Conservation (phyloP, 2,797 vertebrate species). For the Adrianichthys oophorus region DNA sequence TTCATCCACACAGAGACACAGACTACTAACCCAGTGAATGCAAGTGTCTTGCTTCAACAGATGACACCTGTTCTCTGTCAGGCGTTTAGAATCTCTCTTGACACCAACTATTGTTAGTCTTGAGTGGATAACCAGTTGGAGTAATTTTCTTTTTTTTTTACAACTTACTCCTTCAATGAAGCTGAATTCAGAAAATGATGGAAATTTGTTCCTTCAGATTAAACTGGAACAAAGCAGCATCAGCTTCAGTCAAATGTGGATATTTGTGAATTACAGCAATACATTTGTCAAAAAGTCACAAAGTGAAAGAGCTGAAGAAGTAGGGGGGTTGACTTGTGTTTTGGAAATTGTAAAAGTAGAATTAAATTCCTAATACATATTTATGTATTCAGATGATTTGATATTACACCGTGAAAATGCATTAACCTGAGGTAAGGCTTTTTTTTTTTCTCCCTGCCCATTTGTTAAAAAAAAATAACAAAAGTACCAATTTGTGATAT, state of each 20-base stretch:
- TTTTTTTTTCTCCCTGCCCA: conserved; percentile 20
- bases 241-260: conserved; percentile 9
- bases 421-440: conserved; percentile 24
- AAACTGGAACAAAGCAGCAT: not conserved
- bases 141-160: conserved; percentile 57
- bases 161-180: conserved; percentile 36
- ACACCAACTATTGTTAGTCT: conserved; percentile 64
- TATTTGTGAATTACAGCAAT: conserved; percentile 16
- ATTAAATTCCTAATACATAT: conserved; percentile 49
- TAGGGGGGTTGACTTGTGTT: not conserved
- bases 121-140: conserved; percentile 65
- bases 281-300: conserved; percentile 13
- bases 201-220: conserved; percentile 2
- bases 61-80: conserved; percentile 60
- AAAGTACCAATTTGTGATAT: conserved; percentile 20
- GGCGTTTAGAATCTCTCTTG: conserved; percentile 60
- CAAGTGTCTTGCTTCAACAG: conserved; percentile 47
- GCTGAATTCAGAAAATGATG: conserved; percentile 8
- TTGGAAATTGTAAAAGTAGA: conserved; percentile 10
- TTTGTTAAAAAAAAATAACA: conserved; percentile 13
- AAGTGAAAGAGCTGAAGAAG: conserved; percentile 1
- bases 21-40: conserved; percentile 19
- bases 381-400: conserved; percentile 19
- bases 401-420: conserved; percentile 6
- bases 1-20: not conserved